These are phyloP conservation scores for Chorisops tibialis DNA, from an alignment of 2,888 invertebrate species.

Conservation along the genomic window DNA sequence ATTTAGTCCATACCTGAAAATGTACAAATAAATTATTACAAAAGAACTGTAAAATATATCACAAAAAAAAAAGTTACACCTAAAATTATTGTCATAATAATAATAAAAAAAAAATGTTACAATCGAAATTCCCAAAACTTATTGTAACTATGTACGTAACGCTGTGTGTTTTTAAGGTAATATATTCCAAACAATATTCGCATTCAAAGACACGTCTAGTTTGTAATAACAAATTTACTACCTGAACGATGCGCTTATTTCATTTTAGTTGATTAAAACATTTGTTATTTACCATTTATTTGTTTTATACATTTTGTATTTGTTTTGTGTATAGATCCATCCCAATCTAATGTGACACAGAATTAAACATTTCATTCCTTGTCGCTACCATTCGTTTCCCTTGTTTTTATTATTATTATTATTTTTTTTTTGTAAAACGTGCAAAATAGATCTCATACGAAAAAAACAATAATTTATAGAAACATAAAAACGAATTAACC, in stretches of 20 bases:
- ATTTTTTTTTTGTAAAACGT: background rate
- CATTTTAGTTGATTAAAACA: background rate
- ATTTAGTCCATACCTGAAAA: background rate
- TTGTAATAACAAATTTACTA: background rate
- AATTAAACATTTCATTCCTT: background rate
- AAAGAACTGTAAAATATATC: background rate
- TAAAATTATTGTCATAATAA: background rate
- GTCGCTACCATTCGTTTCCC: background rate
- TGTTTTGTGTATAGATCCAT: too few relatives aligned
- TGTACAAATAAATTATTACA: background rate
- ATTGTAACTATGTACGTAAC: too few relatives aligned
- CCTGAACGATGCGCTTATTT: background rate
- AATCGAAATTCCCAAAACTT: background rate
- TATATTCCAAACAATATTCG: conserved; percentile 15
- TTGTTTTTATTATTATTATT: background rate
- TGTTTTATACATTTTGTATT: background rate
- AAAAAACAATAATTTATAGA: background rate
- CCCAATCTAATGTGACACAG: too few relatives aligned
- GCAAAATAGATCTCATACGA: background rate
- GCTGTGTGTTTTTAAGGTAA: background rate
- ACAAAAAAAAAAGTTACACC: background rate
- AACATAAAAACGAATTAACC: background rate
- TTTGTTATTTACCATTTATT: background rate
- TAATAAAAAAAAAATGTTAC: background rate
- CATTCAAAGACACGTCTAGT: too few relatives aligned